Conservation (phyloP, 2,113 vertebrate species). For the Hassar affinis region DNA sequence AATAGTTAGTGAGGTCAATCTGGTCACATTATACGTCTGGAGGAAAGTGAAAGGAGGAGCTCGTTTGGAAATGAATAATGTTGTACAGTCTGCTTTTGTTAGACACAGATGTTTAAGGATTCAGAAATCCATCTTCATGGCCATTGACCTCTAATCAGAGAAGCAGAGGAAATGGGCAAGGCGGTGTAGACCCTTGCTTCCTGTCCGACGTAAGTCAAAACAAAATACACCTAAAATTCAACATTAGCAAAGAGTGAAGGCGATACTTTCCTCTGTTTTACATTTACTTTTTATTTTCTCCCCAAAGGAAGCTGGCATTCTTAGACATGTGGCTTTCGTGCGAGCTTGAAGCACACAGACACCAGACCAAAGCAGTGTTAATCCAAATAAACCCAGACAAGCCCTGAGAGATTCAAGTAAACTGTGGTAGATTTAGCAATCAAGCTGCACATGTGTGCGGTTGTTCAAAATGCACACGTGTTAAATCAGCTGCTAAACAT, state of each 20-base stretch:
- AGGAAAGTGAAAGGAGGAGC: neutral
- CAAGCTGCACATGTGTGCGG: neutral
- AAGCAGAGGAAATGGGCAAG: conserved; percentile 42
- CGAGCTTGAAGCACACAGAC: neutral
- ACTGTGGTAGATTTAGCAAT: conserved; percentile 7
- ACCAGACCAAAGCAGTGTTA: conserved; percentile 18
- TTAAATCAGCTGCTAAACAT: conserved; percentile 9
- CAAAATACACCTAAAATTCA: neutral
- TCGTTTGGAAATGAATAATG: neutral
- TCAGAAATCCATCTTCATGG: conserved; percentile 4
- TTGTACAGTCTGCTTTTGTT: neutral
- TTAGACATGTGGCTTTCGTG: conserved; percentile 8
- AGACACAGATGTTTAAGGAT: neutral
- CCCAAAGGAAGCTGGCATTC: neutral
- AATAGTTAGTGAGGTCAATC: neutral
- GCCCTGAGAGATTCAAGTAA: neutral
- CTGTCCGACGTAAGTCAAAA: conserved; percentile 37
- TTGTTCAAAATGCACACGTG: conserved; percentile 22
- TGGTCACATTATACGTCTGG: neutral
- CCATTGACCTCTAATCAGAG: conserved; percentile 28
- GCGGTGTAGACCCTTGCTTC: conserved; percentile 27
- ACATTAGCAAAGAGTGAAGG: neutral
- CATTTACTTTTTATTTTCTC: neutral
- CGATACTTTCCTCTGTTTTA: neutral
- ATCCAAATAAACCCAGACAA: conserved; percentile 32